Evolutionary conservation across 2,797 vertebrate genomes (phyloP), one percentile per base, ranked within the genome.

Genomic region (Myripristis murdjan): DNA sequence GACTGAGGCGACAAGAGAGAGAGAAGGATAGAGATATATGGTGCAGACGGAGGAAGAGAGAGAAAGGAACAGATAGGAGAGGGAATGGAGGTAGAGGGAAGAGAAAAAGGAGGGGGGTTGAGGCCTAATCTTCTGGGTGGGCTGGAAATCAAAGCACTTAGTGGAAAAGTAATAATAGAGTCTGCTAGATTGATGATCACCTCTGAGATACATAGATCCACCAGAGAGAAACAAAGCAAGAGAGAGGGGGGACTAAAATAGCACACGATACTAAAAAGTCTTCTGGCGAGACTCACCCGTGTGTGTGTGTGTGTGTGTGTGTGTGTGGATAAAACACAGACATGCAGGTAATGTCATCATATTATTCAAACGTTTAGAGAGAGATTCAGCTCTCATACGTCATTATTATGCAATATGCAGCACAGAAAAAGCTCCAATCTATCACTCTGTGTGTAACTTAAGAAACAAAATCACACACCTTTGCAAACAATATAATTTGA

Each of bases 91-190:
- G 39, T 61, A 79, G 75, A 82, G 64, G 51, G 64, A 53, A 35
- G 72, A 70, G 55, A 63, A 41, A 41, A 74, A 73, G 57, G 63
- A 76, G 76, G 59, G 58, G 9, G 1, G 4, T 20, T 33, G 33
- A 52, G 69, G 51, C 75, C 79, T 85, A 75, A 80, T 90, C 87
- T 93, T 75, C 68, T 91, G 91, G 91, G 92, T 93, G 92, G 92
- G 88, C 92, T 85, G 64, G 75, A 85, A 90, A 92, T 92, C 89
- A 93, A 93, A 92, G 88, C 89, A 90, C 87, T 89, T 84, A 87
- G 89, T 68, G 81, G 77, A 87, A 86, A 90, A 91, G 87, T 90
- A 93, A 93, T 91, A 91, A 92, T 91, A 92, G 85, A 92, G 81
- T 81, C 77, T 69, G 78, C 56, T 75, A 92, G 92, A 93, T 93